A percentile compares a stretch with the other conserved stretches of the same genome.
Conservation (phyloP, 2,888 invertebrate species). For the Neria commutata region DNA sequence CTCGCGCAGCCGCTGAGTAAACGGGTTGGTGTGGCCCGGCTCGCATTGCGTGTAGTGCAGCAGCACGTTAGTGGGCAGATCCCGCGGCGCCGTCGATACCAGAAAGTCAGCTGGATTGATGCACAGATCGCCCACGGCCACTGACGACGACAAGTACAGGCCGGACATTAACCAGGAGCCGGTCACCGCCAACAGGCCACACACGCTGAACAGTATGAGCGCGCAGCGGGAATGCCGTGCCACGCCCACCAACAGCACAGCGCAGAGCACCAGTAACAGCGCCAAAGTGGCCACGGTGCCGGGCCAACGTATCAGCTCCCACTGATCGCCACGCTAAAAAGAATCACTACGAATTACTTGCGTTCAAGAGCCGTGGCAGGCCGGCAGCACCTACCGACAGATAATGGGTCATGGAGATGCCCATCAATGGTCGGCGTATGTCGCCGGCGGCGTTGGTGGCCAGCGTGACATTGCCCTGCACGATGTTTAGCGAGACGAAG, state of each 20-base stretch:
- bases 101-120: slow-evolving; percentile 84
- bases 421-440: slow-evolving; percentile 73
- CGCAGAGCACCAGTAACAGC: slow-evolving; percentile 83
- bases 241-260: slow-evolving; percentile 87
- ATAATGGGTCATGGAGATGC: slow-evolving; percentile 71
- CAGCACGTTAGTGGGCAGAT: slow-evolving; percentile 68
- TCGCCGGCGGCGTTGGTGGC: slow-evolving; percentile 80
- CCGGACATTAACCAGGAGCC: slow-evolving; percentile 90
- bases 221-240: slow-evolving; percentile 88
- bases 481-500: slow-evolving; percentile 71
- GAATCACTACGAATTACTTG: background rate
- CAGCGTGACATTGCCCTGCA: slow-evolving; percentile 76
- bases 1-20: slow-evolving; percentile 81
- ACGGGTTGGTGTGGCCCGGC: slow-evolving; percentile 77
- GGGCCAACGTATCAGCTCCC: slow-evolving; percentile 83
- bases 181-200: slow-evolving; percentile 83
- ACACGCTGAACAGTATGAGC: slow-evolving; percentile 86
- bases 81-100: slow-evolving; percentile 68
- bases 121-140: slow-evolving; percentile 85
- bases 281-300: slow-evolving; percentile 88
- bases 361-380: background rate
- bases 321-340: slow-evolving; percentile 71
- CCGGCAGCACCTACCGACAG: slow-evolving; percentile 58
- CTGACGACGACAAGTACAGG: slow-evolving; percentile 81
- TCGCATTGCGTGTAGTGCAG: slow-evolving; percentile 85